Conservation (phyloP, 2,797 vertebrate genomes). For the Macropus fuliginosus region DNA sequence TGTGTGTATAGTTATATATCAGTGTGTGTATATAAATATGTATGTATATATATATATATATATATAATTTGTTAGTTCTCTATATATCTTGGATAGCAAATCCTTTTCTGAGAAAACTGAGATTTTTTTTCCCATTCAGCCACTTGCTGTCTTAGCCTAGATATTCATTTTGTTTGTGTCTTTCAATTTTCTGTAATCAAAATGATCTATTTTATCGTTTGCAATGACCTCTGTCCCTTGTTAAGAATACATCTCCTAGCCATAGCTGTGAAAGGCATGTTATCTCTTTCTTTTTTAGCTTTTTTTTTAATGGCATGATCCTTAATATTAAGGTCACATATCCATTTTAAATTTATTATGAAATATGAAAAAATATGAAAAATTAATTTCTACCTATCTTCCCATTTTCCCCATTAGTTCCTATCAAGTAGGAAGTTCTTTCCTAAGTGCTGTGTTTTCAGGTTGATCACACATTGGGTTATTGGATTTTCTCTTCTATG, state of each 20-base stretch:
- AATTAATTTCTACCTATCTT: background rate
- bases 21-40: background rate
- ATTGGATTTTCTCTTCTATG: background rate
- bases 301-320: background rate
- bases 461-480: background rate
- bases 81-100: background rate
- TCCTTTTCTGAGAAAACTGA: background rate
- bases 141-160: background rate
- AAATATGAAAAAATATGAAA: background rate
- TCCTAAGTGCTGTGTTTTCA: background rate
- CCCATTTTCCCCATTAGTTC: background rate
- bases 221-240: background rate
- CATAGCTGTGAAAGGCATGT: background rate
- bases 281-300: background rate
- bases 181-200: background rate
- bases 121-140: background rate
- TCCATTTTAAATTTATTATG: background rate
- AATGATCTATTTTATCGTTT: background rate
- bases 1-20: background rate
- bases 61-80: background rate
- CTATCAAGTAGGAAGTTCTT: background rate
- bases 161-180: background rate
- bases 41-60: background rate
- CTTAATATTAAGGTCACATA: too few species aligned
- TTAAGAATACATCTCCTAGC: background rate